Conservation (phyloP, 1,140 invertebrate genomes). For the Dinothrombium tinctorium region DNA sequence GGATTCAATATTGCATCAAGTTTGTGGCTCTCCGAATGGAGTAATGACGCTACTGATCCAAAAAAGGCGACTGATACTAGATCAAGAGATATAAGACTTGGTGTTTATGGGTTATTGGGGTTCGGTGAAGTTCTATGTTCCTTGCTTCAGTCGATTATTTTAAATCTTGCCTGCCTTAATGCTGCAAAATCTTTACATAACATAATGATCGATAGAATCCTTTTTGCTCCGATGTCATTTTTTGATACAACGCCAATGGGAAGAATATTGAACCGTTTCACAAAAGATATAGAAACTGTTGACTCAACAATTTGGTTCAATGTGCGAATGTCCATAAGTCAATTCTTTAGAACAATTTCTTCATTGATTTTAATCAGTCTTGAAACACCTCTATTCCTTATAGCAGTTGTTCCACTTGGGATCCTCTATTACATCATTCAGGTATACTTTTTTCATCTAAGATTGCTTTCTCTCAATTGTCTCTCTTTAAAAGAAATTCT, state of each 20-base stretch:
- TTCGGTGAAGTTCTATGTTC: conserved; percentile 35
- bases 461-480: not conserved
- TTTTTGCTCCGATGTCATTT: conserved; percentile 36
- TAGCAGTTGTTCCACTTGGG: conserved; percentile 55
- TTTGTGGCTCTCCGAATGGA: conserved; percentile 22
- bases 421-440: conserved; percentile 45
- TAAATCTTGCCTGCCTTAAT: conserved; percentile 8
- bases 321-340: conserved; percentile 22
- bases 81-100: conserved; percentile 50
- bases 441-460: conserved; percentile 12
- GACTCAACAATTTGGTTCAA: conserved; percentile 28
- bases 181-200: conserved; percentile 8
- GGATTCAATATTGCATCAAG: conserved; percentile 18
- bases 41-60: conserved; percentile 18
- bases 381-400: conserved; percentile 53
- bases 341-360: conserved; percentile 42
- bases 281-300: conserved; percentile 25
- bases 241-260: conserved; percentile 41
- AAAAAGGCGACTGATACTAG: conserved; percentile 20
- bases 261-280: conserved; percentile 40
- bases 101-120: conserved; percentile 64
- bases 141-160: not conserved
- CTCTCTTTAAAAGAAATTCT: conserved; percentile 20
- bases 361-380: conserved; percentile 39
- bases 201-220: conserved; percentile 31